Evolutionary conservation across 2,113 vertebrate genomes (phyloP), one percentile per base, ranked within the genome.

Genomic region (Corythornis madagascariensis): DNA sequence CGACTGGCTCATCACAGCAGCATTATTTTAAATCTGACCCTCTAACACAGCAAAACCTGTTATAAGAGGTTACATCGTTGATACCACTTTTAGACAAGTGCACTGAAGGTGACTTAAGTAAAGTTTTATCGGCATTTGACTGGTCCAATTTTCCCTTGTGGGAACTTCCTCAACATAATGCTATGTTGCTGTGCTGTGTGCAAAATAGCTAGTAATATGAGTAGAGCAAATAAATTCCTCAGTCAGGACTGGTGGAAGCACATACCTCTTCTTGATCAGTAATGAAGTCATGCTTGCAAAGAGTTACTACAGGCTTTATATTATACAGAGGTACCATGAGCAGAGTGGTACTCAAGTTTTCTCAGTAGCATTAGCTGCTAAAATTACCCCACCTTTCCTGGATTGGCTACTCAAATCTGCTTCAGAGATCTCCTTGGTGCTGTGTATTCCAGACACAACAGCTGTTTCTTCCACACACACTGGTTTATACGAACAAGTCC

Each of bases 401-500:
- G 53, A 29, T 0, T 45, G 33, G 8, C 47, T 31, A 10, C 26
- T 55, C 42, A 55, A 35, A n/a, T 8, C 20, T 57, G 31, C 59
- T 63, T 43, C 56, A 38, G 48, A 33, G 29, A 76, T 42, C 78
- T 92, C 65, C 65, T 14, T 7, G 60, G 25, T 31, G 11, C 13
- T 17, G 19, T 1, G 0, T 29, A 24, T 52, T 63, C 67, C 28
- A 9, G 16, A 71, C 40, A 60, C 21, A 21, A 59, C 1, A 0
- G n/a, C 50, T 35, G 42, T 3, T 94, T 59, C 38, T 45, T 28
- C 38, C 2, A 2, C 2, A 2, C 26, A 15, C 66, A 56, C 42
- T 16, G 38, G 9, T 35, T 25, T 10, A 13, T 6, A 40, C 5
- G 60, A 56, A 35, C 31, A 16, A 45, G 10, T 43, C 31, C 31